Percentiles rank a stretch among this genome's conserved stretches.
phyloP scores from a whole-genome alignment of 35 echinoderm and acorn worm genomes.

The Stichopus chloronotus region DNA sequence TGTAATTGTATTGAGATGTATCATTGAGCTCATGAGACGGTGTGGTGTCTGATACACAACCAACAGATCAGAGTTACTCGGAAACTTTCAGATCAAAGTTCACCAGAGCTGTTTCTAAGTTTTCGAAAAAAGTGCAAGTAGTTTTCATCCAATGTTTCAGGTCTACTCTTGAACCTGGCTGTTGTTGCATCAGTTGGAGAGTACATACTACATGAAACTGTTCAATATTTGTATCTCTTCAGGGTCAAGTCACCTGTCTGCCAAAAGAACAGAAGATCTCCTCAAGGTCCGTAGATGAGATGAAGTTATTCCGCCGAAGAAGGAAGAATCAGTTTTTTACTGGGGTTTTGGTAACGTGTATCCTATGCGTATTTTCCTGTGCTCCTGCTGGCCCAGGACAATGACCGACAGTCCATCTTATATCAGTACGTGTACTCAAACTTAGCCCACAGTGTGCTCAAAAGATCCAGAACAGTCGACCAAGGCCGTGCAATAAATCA shows the following conservation, averaged over 20 bases:
- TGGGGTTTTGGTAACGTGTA: conserved; percentile 1
- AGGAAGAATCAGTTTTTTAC: conserved; percentile 43
- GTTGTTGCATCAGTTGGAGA: neutral
- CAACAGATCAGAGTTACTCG: too few relatives aligned
- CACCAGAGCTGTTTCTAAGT: neutral
- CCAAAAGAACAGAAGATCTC: neutral
- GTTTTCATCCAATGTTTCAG: neutral
- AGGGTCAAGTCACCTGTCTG: neutral
- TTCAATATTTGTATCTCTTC: neutral
- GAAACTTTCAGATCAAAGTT: too few relatives aligned
- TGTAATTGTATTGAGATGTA: too few relatives aligned
- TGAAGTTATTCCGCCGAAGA: conserved; percentile 18
- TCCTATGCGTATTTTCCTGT: neutral
- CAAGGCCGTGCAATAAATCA: neutral
- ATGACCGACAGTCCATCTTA: neutral
- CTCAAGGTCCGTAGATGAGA: neutral
- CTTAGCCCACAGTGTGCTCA: neutral
- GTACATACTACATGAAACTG: neutral
- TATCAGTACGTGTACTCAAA: conserved; percentile 4
- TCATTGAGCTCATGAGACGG: too few relatives aligned
- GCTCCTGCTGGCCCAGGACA: neutral
- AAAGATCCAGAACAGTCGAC: neutral
- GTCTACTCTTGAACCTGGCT: neutral
- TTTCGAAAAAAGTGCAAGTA: neutral
- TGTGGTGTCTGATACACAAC: too few relatives aligned